Base-by-base conservation (phyloP, 1,140 invertebrate genomes). In the Oedothorax gibbosus region DNA sequence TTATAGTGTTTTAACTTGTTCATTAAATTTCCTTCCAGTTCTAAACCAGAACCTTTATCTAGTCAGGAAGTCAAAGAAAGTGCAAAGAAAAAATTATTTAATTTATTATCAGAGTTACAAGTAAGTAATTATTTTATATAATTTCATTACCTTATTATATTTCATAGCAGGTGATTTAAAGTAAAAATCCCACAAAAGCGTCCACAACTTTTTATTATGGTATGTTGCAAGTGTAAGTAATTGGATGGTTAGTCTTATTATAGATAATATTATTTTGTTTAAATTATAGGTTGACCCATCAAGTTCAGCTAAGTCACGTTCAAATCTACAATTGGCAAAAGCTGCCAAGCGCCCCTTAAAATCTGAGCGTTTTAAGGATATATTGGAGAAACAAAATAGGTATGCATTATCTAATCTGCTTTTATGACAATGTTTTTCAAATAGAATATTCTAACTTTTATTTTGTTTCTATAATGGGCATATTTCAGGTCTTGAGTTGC, bases 71-170 rank as follows among this genome's bases (percentile, higher is more conserved):
- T 11, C n/a, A 50, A 65, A 51, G 50, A 10, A 35, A 65, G 10
- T 50, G 78, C 78, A 50, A 81, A 81, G 49, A 71, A 81, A 60
- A 81, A 81, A 71, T 21, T 81, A 2, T 81, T 72, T 69, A 60
- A 53, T 0, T 68, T 81, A 53, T 53, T 81, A 18, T 71, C 66
- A 57, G 78, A 71, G 60, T 54, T 81, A 20, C 35, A 68, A 15
- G 78, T 81, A 60, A 57, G 66, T 81, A 1, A 64, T 71, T 68
- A 20, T 9, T 51, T 20, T 50, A 18, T 77, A n/a, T 15, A 49
- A 53, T 64, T 9, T 18, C 12, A 35, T n/a, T 51, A 15, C n/a
- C 3, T 0, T 35, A 65, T 51, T 64, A 14, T 35, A 11, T 50
- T 14, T 75, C 5, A 57, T 6, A 21, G 7, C 15, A 51, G 14